Evolutionary conservation across 2,797 vertebrate species (phyloP), one percentile per base, ranked within the genome.

Genomic region (Molossus alvarezi): DNA sequence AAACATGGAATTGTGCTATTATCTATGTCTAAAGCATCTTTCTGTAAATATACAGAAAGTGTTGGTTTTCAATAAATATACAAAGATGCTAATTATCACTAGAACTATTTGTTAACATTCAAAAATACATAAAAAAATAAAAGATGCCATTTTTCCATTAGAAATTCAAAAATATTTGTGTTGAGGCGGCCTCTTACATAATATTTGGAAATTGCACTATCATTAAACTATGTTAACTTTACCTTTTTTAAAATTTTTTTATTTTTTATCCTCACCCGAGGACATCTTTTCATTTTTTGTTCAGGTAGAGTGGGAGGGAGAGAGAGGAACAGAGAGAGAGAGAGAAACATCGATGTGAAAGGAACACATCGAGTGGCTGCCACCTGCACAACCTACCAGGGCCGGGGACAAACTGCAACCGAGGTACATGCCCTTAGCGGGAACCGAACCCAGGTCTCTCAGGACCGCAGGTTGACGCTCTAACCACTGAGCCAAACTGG

Each of bases 61-160:
- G 96, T 95, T 94, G 94, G 95, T 97, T 97, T 96, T 97, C 97
- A 98, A 95, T 97, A 97, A 97, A 96, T 97, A 95, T 86, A 97
- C 96, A 97, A 97, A 96, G 97, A 97, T 97, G 96, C 93, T 97
- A 97, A 98, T 97, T 97, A 96, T 93, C 95, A 95, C 97, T 91
- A 92, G 88, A 92, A 97, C 97, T 97, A 94, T 97, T 96, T 97
- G 97, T 96, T 97, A 97, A 96, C 97, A 88, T 90, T 97, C 93
- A 96, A 95, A 98, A 97, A 90, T 97, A 96, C 96, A 96, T 96
- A 93, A 96, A 98, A 98, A 96, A 97, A 93, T 96, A 97, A 96
- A 93, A 94, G 95, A 97, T 96, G 94, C 17, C 45, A 93, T 96
- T 97, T 97, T 97, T 93, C 89, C 87, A 95, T 96, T 97, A 94